Percentiles rank a stretch among this genome's conserved stretches.
phyloP scores from a whole-genome alignment of 2,888 invertebrate genomes.

The Plebejus anna region DNA sequence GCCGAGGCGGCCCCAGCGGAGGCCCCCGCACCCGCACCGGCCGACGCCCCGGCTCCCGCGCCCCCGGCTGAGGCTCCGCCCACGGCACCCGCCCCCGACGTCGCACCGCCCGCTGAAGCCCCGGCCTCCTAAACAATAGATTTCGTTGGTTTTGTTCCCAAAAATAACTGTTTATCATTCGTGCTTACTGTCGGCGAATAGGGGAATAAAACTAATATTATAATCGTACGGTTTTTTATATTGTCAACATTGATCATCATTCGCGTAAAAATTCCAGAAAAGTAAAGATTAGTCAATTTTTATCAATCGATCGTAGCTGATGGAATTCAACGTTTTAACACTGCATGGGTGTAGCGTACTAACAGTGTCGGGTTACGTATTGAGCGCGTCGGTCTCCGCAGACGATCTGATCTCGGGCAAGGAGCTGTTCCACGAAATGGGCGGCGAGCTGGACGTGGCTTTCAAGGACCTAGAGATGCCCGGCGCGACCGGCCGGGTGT shows the following conservation, averaged over 20 bases:
- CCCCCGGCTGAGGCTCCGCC: slow-evolving; percentile 35
- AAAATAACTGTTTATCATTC: neutral
- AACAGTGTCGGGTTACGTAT: slow-evolving; percentile 42
- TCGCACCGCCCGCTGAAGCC: slow-evolving; percentile 36
- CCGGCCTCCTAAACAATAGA: slow-evolving; percentile 30
- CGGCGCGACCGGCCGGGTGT: slow-evolving; percentile 46
- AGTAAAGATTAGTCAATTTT: slow-evolving; percentile 45
- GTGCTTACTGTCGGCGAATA: neutral
- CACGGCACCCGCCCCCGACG: slow-evolving; percentile 37
- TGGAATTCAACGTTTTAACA: slow-evolving; percentile 59
- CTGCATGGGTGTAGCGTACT: slow-evolving; percentile 52
- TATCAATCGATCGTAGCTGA: slow-evolving; percentile 68
- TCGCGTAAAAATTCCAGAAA: slow-evolving; percentile 15
- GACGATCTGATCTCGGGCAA: slow-evolving; percentile 92
- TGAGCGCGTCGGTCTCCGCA: slow-evolving; percentile 70
- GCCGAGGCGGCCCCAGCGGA: slow-evolving; percentile 39
- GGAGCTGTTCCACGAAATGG: slow-evolving; percentile 95
- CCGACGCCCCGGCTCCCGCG: slow-evolving; percentile 41
- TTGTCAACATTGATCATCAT: slow-evolving; percentile 18
- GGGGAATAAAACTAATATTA: slow-evolving; percentile 7
- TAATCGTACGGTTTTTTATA: slow-evolving; percentile 1
- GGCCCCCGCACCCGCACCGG: slow-evolving; percentile 41
- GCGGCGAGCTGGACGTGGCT: slow-evolving; percentile 94
- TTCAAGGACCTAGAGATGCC: slow-evolving; percentile 84
- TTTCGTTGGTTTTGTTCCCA: slow-evolving; percentile 22